Evolutionary conservation across 2,888 invertebrate species (phyloP).

Genomic region (Latrodectus hesperus): DNA sequence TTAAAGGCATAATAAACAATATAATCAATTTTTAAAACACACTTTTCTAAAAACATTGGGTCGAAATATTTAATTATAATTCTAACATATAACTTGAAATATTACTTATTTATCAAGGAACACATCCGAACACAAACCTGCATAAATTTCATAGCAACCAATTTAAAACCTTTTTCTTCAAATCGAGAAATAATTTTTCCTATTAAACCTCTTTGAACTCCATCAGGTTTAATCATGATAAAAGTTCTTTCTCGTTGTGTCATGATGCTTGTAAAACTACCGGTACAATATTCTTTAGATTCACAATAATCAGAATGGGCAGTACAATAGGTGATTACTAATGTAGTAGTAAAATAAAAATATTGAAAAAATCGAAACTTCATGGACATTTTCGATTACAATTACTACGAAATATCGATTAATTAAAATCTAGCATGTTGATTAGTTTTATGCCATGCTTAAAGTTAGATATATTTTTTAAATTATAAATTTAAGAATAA

Average conservation of each 20-base stretch:
- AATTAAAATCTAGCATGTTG: too few relatives aligned
- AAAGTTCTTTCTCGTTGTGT: constrained; percentile 92
- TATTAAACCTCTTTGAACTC: constrained; percentile 96
- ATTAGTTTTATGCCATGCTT: too few relatives aligned
- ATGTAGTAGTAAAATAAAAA: background rate
- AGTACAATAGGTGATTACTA: background rate
- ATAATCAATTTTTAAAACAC: too few relatives aligned
- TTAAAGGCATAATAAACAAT: too few relatives aligned
- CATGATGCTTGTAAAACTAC: background rate
- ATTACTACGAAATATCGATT: background rate
- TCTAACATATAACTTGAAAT: too few relatives aligned
- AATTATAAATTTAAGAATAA: too few relatives aligned
- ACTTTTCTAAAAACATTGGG: too few relatives aligned
- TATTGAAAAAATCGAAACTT: background rate
- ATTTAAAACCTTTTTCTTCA: constrained; percentile 96
- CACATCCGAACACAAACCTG: constrained; percentile 69
- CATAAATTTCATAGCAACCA: constrained; percentile 95
- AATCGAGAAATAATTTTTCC: constrained; percentile 97
- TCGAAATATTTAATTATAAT: too few relatives aligned
- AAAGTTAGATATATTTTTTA: too few relatives aligned
- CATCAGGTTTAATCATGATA: constrained; percentile 99
- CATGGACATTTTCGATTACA: background rate
- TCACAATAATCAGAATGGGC: too few relatives aligned
- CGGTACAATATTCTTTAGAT: background rate
- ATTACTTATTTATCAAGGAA: too few relatives aligned